These are phyloP conservation scores for Pogonomyrmex californicus DNA, from an alignment of 1,140 invertebrate species.

Conservation along the genomic window DNA sequence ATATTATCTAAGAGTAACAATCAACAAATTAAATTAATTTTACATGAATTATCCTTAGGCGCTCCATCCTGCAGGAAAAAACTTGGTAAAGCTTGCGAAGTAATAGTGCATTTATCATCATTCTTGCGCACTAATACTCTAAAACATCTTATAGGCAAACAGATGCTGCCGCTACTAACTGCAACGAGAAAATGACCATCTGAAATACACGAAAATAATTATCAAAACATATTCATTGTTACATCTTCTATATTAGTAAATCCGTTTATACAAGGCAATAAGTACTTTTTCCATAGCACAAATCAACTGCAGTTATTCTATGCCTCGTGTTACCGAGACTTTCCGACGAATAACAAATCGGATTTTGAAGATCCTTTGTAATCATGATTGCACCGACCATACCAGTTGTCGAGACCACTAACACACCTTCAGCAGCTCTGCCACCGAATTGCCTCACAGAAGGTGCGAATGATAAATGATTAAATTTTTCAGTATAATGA, in stretches of 20 bases:
- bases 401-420: slow-evolving; percentile 94
- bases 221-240: not conserved
- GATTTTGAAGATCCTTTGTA: slow-evolving; percentile 86
- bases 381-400: slow-evolving; percentile 92
- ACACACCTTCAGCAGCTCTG: slow-evolving; percentile 92
- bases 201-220: slow-evolving; percentile 55
- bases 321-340: slow-evolving; percentile 92
- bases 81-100: slow-evolving; percentile 92
- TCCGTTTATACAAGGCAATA: slow-evolving; percentile 22
- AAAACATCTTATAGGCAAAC: slow-evolving; percentile 92
- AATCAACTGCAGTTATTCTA: slow-evolving; percentile 92
- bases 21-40: slow-evolving; percentile 46
- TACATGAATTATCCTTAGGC: slow-evolving; percentile 85
- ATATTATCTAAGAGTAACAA: not conserved
- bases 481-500: slow-evolving; percentile 95
- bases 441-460: slow-evolving; percentile 95
- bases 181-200: slow-evolving; percentile 94
- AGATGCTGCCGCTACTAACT: slow-evolving; percentile 90
- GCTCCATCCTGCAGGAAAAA: slow-evolving; percentile 92
- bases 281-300: slow-evolving; percentile 92
- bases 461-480: slow-evolving; percentile 91
- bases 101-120: slow-evolving; percentile 88
- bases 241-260: not conserved
- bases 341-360: slow-evolving; percentile 88
- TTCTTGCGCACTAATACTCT: slow-evolving; percentile 89